phyloP scores from a whole-genome alignment of 2,888 invertebrate species.

The Trichopria drosophilae region DNA sequence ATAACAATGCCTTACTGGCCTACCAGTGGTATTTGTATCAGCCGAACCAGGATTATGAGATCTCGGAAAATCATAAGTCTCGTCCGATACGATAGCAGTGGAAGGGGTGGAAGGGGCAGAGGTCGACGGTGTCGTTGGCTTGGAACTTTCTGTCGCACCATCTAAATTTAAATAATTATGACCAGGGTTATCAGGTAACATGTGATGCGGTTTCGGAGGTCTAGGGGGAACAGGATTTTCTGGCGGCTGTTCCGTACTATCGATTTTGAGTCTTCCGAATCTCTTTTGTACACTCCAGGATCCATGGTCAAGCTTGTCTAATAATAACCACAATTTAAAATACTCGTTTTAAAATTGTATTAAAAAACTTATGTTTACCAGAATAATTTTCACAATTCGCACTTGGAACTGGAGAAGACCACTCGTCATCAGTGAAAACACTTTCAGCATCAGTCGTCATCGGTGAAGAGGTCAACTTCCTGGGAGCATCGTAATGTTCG shows the following conservation, averaged over 20 bases:
- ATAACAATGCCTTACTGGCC: conserved; percentile 61
- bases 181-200: conserved; percentile 57
- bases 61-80: conserved; percentile 71
- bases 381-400: conserved; percentile 61
- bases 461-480: conserved; percentile 52
- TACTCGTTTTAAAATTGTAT: no score
- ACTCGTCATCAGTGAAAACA: conserved; percentile 72
- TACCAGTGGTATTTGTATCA: conserved; percentile 43
- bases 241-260: conserved; percentile 45
- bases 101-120: conserved; percentile 49
- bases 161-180: conserved; percentile 61
- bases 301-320: conserved; percentile 63
- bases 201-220: conserved; percentile 74
- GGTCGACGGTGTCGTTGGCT: conserved; percentile 53
- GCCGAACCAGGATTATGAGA: conserved; percentile 62
- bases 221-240: conserved; percentile 69
- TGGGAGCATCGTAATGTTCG: conserved; percentile 52
- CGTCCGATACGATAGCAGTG: conserved; percentile 58
- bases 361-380: conserved; percentile 35
- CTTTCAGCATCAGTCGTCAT: conserved; percentile 71
- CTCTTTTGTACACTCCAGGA: conserved; percentile 63
- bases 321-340: no score
- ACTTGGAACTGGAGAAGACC: conserved; percentile 62
- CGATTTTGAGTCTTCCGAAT: conserved; percentile 62
- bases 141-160: conserved; percentile 53